These are phyloP conservation scores for Tetrapedia diversipes DNA, from an alignment of 2,888 invertebrate genomes.

Conservation along the genomic window DNA sequence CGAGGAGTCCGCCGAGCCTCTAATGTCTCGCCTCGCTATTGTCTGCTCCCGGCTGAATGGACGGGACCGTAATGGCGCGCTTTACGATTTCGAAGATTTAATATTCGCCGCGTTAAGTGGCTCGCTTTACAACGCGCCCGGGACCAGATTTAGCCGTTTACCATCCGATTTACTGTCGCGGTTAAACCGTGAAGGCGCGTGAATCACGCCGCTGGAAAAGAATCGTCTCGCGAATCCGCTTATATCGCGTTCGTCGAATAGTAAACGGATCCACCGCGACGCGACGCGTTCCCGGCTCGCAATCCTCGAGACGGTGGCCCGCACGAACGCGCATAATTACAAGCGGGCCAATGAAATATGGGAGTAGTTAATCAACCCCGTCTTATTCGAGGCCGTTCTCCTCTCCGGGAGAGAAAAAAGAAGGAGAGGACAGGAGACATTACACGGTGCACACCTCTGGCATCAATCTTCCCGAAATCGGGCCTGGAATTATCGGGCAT, in stretches of 20 bases:
- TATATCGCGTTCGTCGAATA: neutral
- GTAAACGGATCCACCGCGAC: neutral
- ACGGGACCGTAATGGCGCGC: slow-evolving; percentile 38
- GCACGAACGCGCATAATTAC: slow-evolving; percentile 27
- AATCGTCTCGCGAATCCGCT: slow-evolving; percentile 1
- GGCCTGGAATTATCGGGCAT: slow-evolving; percentile 56
- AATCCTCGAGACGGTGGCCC: neutral
- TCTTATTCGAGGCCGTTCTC: slow-evolving; percentile 11
- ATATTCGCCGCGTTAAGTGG: slow-evolving; percentile 40
- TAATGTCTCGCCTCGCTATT: slow-evolving; percentile 37
- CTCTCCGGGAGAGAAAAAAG: neutral
- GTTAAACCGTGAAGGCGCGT: slow-evolving; percentile 4
- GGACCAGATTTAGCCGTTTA: slow-evolving; percentile 33
- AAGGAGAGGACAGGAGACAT: neutral
- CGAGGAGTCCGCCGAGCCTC: slow-evolving; percentile 50
- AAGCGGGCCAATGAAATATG: slow-evolving; percentile 35
- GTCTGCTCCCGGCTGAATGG: slow-evolving; percentile 36
- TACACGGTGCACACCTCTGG: slow-evolving; percentile 25
- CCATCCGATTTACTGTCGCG: slow-evolving; percentile 23
- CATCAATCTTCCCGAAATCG: slow-evolving; percentile 50
- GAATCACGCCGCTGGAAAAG: slow-evolving; percentile 8
- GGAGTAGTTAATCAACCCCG: slow-evolving; percentile 42
- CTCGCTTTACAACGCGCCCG: slow-evolving; percentile 22
- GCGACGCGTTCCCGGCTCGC: neutral
- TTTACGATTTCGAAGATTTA: slow-evolving; percentile 54